phyloP scores from a whole-genome alignment of 2,113 vertebrate species.

The Corynorhinus townsendii region DNA sequence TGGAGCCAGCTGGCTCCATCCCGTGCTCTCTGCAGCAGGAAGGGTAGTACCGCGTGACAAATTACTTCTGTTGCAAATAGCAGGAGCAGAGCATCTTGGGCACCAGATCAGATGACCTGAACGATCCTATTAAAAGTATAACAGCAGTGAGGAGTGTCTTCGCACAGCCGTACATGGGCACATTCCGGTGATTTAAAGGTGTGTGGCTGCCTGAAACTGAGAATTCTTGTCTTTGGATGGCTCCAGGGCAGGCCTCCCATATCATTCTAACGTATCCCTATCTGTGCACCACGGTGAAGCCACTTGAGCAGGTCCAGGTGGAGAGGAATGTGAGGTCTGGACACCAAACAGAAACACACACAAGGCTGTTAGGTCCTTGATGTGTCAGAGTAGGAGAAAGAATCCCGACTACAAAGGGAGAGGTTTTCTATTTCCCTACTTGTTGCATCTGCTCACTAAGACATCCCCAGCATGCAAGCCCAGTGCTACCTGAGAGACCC shows the following conservation, averaged over 20 bases:
- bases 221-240: constrained; percentile 26
- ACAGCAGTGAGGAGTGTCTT: constrained; percentile 16
- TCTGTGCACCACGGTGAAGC: background rate
- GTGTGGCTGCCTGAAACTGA: constrained; percentile 27
- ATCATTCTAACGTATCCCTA: constrained; percentile 7
- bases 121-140: constrained; percentile 60
- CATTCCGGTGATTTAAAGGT: constrained; percentile 66
- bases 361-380: background rate
- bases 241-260: background rate
- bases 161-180: fast-evolving
- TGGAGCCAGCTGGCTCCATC: background rate
- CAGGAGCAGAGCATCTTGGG: constrained; percentile 39
- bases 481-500: background rate
- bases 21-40: background rate
- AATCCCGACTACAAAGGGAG: background rate
- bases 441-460: background rate
- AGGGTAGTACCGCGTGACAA: background rate
- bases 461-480: background rate
- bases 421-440: background rate
- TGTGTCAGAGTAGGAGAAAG: background rate
- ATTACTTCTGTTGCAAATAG: background rate
- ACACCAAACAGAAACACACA: background rate
- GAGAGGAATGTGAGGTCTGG: background rate
- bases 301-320: background rate
- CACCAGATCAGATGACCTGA: constrained; percentile 32